Percentiles rank a stretch among this genome's conserved stretches.
Evolutionary conservation across 1,140 invertebrate genomes (phyloP).

Genomic region (Gonatopus flavifemur): DNA sequence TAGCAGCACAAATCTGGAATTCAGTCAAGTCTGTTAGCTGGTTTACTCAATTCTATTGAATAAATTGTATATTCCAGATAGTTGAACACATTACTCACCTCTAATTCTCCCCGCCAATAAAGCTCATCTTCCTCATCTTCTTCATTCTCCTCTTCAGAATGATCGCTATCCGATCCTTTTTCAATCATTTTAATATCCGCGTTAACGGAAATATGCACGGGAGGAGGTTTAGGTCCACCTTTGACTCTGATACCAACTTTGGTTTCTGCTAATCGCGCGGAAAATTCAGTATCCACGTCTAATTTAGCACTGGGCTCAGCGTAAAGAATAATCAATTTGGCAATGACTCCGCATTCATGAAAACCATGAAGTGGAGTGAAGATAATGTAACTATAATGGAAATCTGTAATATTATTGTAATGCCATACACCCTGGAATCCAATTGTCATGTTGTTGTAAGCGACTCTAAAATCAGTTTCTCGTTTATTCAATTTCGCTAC

Average conservation of each 20-base stretch:
- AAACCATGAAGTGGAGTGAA: slow-evolving; percentile 74
- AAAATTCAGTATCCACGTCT: slow-evolving; percentile 69
- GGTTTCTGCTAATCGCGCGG: slow-evolving; percentile 66
- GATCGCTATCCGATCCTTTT: background rate
- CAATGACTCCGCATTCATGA: slow-evolving; percentile 72
- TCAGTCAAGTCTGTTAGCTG: background rate
- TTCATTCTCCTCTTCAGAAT: background rate
- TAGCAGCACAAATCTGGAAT: slow-evolving; percentile 35
- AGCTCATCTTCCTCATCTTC: slow-evolving; percentile 55
- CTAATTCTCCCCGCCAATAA: slow-evolving; percentile 62
- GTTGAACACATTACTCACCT: too few relatives aligned
- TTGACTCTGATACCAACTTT: slow-evolving; percentile 56
- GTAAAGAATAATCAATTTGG: slow-evolving; percentile 63
- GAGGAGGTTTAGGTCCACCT: slow-evolving; percentile 43
- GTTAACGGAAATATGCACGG: slow-evolving; percentile 30
- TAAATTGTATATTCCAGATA: background rate
- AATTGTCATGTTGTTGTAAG: slow-evolving; percentile 72
- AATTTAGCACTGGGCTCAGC: slow-evolving; percentile 43
- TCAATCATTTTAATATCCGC: slow-evolving; percentile 11
- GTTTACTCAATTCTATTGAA: slow-evolving; percentile 2
- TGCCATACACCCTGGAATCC: slow-evolving; percentile 78
- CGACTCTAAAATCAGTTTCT: slow-evolving; percentile 70
- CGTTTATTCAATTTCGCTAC: slow-evolving; percentile 63
- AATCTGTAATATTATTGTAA: slow-evolving; percentile 68
- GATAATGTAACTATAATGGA: slow-evolving; percentile 75